These are phyloP conservation scores for Andrena chrysosceles DNA, from an alignment of 2,888 invertebrate species.

Conservation along the genomic window DNA sequence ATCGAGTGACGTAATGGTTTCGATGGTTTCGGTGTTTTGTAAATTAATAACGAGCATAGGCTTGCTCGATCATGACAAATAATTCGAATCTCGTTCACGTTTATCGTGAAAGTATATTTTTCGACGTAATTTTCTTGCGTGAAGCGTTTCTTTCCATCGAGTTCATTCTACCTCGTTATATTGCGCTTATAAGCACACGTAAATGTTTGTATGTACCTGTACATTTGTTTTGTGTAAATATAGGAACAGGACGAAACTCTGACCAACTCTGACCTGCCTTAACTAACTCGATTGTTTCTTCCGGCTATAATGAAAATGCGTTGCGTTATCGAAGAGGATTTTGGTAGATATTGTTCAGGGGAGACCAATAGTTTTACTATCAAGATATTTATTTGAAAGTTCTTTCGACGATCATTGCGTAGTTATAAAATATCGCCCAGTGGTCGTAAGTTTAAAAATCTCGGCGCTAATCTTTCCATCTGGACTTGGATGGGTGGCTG, in stretches of 20 bases:
- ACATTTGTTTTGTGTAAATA: slow-evolving; percentile 33
- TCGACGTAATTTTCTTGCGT: background rate
- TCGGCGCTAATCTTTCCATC: slow-evolving; percentile 4
- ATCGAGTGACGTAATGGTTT: background rate
- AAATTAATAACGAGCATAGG: background rate
- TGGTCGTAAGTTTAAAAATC: slow-evolving; percentile 13
- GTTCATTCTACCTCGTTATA: slow-evolving; percentile 30
- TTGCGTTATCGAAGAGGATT: background rate
- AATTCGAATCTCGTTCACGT: background rate
- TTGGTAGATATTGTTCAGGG: background rate
- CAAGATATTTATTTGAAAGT: slow-evolving; percentile 67
- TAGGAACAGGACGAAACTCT: slow-evolving; percentile 11
- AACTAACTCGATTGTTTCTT: background rate
- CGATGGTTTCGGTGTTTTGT: background rate
- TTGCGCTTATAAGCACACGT: background rate
- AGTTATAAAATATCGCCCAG: slow-evolving; percentile 57
- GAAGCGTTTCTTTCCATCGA: slow-evolving; percentile 1
- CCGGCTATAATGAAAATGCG: background rate
- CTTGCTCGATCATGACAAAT: background rate
- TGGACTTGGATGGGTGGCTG: background rate
- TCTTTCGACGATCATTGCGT: slow-evolving; percentile 38
- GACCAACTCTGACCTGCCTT: background rate
- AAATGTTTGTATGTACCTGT: slow-evolving; percentile 12
- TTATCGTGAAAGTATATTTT: background rate
- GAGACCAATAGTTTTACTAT: slow-evolving; percentile 16